These are phyloP conservation scores for Lithosia quadra DNA, from an alignment of 2,888 invertebrate genomes.

Conservation along the genomic window DNA sequence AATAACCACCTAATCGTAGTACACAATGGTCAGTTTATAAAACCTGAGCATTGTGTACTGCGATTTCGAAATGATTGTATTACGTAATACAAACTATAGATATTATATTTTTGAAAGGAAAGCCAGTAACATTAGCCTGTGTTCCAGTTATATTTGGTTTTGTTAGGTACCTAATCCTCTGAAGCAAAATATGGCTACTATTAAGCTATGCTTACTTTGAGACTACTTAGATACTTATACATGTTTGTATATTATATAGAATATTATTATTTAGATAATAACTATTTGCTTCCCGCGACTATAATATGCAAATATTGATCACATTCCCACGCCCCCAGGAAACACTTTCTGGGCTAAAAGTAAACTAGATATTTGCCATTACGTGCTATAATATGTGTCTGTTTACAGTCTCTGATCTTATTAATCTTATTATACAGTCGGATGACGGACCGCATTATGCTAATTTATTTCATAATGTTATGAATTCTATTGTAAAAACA, in stretches of 20 bases:
- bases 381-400: neutral
- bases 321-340: no score
- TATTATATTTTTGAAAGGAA: no score
- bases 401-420: neutral
- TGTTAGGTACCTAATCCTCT: neutral
- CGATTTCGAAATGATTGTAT: neutral
- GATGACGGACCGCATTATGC: neutral
- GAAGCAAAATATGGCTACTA: conserved; percentile 2
- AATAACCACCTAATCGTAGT: no score
- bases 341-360: no score
- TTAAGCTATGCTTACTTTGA: neutral
- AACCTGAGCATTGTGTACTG: neutral
- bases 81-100: neutral
- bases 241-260: neutral
- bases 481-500: conserved; percentile 6
- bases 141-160: neutral
- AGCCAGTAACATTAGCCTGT: neutral
- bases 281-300: neutral
- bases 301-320: no score
- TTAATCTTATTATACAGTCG: neutral
- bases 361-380: neutral
- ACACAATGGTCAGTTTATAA: no score
- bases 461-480: conserved; percentile 5
- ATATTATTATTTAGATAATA: neutral
- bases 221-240: neutral